phyloP scores from a whole-genome alignment of 2,113 vertebrate genomes.

The Panthera leo region DNA sequence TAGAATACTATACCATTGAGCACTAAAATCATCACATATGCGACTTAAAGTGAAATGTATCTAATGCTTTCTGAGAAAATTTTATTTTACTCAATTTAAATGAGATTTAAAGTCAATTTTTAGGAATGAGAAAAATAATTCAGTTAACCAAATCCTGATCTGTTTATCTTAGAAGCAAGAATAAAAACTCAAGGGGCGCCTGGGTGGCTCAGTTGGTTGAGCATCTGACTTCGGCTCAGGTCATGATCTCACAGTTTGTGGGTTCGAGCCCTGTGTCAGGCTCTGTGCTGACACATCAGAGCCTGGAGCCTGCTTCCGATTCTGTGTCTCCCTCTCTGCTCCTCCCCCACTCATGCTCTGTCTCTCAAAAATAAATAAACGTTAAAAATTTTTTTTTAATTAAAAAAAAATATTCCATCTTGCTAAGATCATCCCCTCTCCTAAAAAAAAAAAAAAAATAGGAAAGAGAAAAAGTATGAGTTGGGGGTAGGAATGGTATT shows the following conservation, averaged over 20 bases:
- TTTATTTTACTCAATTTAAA: neutral
- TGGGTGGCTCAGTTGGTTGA: no score
- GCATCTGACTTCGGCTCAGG: no score
- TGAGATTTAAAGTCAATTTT: slow-evolving; percentile 31
- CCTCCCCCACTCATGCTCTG: no score
- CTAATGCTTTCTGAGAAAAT: neutral
- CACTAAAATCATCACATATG: neutral
- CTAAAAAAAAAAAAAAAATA: neutral
- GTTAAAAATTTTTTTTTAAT: no score
- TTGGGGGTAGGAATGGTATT: neutral
- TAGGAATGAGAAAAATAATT: neutral
- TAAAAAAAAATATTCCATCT: neutral
- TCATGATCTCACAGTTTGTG: no score
- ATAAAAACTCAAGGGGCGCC: neutral
- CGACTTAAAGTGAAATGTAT: neutral
- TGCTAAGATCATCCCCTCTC: neutral
- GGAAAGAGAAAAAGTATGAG: neutral
- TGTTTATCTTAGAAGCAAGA: slow-evolving; percentile 15
- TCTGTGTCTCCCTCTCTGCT: no score
- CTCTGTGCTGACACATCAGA: no score
- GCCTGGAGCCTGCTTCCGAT: no score
- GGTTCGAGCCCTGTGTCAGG: no score
- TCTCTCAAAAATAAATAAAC: no score
- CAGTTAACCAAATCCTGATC: neutral
- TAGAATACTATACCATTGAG: neutral